A percentile compares a stretch with the other conserved stretches of the same genome.
These are phyloP conservation scores for Helicorthomorpha holstii DNA, from an alignment of 1,140 invertebrate species.

Conservation along the genomic window DNA sequence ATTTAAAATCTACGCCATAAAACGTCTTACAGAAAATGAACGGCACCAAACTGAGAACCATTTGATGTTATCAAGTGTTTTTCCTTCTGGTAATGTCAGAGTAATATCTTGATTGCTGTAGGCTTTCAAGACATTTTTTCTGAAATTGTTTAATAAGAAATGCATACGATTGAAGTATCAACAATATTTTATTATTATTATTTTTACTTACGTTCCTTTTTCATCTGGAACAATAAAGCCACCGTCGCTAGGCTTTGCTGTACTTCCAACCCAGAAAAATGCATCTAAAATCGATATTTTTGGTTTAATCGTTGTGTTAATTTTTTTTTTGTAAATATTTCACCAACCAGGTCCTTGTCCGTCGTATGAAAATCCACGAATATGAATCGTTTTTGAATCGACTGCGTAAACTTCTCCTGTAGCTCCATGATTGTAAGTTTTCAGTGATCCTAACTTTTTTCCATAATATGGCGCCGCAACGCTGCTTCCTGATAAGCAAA, in stretches of 20 bases:
- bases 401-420: slow-evolving; percentile 71
- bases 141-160: slow-evolving; percentile 23
- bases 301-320: too few relatives aligned
- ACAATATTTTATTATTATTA: neutral
- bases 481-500: too few relatives aligned
- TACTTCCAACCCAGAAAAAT: slow-evolving; percentile 64
- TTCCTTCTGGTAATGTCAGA: slow-evolving; percentile 65
- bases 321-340: too few relatives aligned
- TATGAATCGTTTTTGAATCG: slow-evolving; percentile 64
- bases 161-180: neutral
- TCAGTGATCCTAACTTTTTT: slow-evolving; percentile 3
- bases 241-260: slow-evolving; percentile 13
- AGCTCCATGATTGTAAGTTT: slow-evolving; percentile 43
- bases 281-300: slow-evolving; percentile 44
- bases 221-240: slow-evolving; percentile 63
- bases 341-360: slow-evolving; percentile 60
- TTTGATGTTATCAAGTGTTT: slow-evolving; percentile 57
- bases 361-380: slow-evolving; percentile 74
- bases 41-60: slow-evolving; percentile 85
- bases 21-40: slow-evolving; percentile 53
- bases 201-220: slow-evolving; percentile 28
- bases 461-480: slow-evolving; percentile 2
- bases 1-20: neutral
- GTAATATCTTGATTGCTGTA: slow-evolving; percentile 66
- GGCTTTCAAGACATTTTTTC: slow-evolving; percentile 42